Base-by-base conservation (phyloP, 2,113 vertebrate genomes). In the Bambusicola thoracicus region DNA sequence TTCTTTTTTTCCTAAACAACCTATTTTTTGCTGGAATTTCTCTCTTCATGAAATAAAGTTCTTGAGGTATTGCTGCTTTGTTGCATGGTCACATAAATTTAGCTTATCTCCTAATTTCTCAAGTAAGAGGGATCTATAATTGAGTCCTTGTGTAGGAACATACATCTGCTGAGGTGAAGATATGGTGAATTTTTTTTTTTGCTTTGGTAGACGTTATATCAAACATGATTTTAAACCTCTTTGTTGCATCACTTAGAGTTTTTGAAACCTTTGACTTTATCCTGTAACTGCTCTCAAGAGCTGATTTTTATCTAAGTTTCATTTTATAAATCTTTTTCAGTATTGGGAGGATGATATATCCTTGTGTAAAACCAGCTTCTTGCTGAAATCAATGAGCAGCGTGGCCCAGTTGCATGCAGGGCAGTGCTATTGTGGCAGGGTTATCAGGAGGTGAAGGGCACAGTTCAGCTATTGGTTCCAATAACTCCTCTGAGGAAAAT, bases 291-390 rank as follows among this genome's bases (percentile, higher is more conserved):
- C 41, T 89, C 66, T 89, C 70, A 70, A 88, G 80, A 92, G 78
- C 73, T 93, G 96, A 95, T 96, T 92, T 95, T 96, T 94, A 96
- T 96, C 95, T 36, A 78, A 38, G 83, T 73, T 94, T 87, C 79
- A 67, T 92, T 90, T 68, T 79, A 94, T 92, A 81, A 93, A 81
- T 92, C 80, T 93, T 94, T 90, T 83, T 65, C 67, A 51, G 74
- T 78, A 87, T 82, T 67, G 83, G 58, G 49, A 87, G 82, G 83
- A 89, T 94, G 89, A 79, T 76, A 30, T 68, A 43, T 90, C 83
- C 75, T 83, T 41, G 67, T 67, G 58, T 70, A 85, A 92, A 92
- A 69, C 34, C 44, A 21, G 44, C 92, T 91, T 75, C 75, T 80
- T 36, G 29, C 62, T 85, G 79, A 55, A 93, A 92, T 95, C 32